phyloP scores from a whole-genome alignment of 2,888 invertebrate genomes.

The Mesorhabditis spiculigera region DNA sequence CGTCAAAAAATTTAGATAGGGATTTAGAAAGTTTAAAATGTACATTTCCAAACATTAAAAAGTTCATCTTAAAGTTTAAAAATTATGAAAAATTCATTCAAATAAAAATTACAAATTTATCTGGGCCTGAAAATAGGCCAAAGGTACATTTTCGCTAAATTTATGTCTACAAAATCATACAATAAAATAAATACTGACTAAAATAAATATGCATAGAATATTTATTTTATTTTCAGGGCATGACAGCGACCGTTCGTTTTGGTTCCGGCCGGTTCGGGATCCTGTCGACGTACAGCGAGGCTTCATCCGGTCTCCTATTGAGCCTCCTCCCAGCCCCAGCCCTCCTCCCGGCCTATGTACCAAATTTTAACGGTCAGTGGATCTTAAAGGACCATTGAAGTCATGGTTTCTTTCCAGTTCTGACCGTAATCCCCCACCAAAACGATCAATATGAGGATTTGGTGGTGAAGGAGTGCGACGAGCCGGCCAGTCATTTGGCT shows the following conservation, averaged over 20 bases:
- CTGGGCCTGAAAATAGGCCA: too few species aligned
- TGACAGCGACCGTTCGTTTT: not conserved
- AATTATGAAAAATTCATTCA: too few species aligned
- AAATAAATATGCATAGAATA: too few species aligned
- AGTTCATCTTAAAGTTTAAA: too few species aligned
- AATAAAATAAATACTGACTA: too few species aligned
- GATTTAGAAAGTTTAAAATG: too few species aligned
- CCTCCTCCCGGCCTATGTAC: constrained; percentile 1
- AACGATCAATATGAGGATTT: constrained; percentile 4
- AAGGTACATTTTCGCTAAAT: too few species aligned
- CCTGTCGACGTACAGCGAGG: not conserved
- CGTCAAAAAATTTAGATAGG: too few species aligned
- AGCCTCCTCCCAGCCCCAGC: not conserved
- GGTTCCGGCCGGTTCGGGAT: not conserved
- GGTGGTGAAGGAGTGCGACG: not conserved
- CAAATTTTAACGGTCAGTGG: not conserved
- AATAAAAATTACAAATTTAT: too few species aligned
- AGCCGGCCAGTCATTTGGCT: not conserved
- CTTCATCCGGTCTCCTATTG: not conserved
- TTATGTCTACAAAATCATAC: too few species aligned
- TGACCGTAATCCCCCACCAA: not conserved
- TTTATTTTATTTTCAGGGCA: not conserved
- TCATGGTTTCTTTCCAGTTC: not conserved
- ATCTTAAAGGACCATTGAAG: not conserved
- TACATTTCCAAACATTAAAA: too few species aligned